Conservation (phyloP, 2,113 vertebrate genomes). For the Poeciliopsis occidentalis region DNA sequence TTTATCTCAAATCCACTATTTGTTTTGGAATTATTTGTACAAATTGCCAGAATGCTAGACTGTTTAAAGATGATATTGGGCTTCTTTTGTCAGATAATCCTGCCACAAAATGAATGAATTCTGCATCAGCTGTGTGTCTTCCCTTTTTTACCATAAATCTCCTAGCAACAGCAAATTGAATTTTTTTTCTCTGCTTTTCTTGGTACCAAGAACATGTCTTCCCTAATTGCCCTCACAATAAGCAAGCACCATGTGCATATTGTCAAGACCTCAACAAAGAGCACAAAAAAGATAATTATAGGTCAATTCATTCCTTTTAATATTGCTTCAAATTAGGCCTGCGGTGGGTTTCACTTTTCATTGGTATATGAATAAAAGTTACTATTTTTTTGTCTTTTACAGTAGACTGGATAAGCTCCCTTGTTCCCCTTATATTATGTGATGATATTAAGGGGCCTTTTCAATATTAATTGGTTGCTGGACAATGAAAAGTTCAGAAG, state of each 20-base stretch:
- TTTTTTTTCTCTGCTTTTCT: slow-evolving; percentile 23
- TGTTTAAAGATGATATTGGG: slow-evolving; percentile 22
- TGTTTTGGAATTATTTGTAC: not conserved
- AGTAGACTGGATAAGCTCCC: slow-evolving; percentile 26
- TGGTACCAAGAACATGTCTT: slow-evolving; percentile 28
- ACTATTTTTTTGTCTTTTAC: not conserved
- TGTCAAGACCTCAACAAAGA: slow-evolving; percentile 44
- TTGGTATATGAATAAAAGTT: slow-evolving; percentile 36
- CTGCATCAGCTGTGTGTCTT: not conserved
- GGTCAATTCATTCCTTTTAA: slow-evolving; percentile 60
- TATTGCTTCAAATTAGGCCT: slow-evolving; percentile 47
- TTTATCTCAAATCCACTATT: not conserved
- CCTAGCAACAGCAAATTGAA: slow-evolving; percentile 42
- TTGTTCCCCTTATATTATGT: slow-evolving; percentile 20
- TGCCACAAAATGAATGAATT: slow-evolving; percentile 16
- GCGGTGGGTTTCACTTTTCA: slow-evolving; percentile 30
- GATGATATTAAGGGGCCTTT: slow-evolving; percentile 41
- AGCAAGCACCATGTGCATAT: slow-evolving; percentile 35
- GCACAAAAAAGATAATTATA: slow-evolving; percentile 47
- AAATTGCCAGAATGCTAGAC: not conserved
- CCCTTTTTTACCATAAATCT: slow-evolving; percentile 20
- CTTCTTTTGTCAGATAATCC: not conserved
- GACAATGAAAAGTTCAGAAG: slow-evolving; percentile 31
- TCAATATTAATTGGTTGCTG: slow-evolving; percentile 28
- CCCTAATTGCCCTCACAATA: slow-evolving; percentile 45